Conservation (phyloP, 2,113 vertebrate genomes). For the Pitta sordida region DNA sequence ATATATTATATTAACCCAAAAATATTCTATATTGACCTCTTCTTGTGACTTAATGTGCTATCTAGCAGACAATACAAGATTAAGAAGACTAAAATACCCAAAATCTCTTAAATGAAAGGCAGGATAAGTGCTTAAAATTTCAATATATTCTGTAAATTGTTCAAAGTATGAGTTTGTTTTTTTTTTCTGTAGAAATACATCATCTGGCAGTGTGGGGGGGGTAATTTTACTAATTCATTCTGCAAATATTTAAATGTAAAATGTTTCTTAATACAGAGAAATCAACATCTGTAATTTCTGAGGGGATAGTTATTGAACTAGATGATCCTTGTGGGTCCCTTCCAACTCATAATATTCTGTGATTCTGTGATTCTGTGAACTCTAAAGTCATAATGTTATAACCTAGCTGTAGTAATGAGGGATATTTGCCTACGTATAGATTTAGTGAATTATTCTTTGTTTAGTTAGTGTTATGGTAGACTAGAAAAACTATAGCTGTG, state of each 20-base stretch:
- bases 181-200: not conserved
- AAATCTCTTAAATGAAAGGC: not conserved
- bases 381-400: not conserved
- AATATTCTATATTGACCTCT: not conserved
- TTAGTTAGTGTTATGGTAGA: not conserved
- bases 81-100: not conserved
- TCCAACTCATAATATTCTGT: no score
- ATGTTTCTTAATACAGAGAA: not conserved
- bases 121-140: not conserved
- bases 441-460: not conserved
- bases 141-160: not conserved
- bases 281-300: not conserved
- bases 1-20: not conserved
- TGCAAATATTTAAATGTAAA: not conserved
- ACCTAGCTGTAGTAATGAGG: not conserved
- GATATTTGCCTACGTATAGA: not conserved
- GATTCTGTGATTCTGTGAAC: no score
- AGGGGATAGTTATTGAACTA: not conserved
- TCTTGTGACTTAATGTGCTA: not conserved
- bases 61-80: not conserved
- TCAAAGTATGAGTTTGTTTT: not conserved
- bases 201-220: not conserved
- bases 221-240: not conserved
- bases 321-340: no score
- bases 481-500: fast-evolving